A percentile compares a stretch with the other conserved stretches of the same genome.
Conservation (phyloP, 2,113 vertebrate genomes). For the Lophius piscatorius region DNA sequence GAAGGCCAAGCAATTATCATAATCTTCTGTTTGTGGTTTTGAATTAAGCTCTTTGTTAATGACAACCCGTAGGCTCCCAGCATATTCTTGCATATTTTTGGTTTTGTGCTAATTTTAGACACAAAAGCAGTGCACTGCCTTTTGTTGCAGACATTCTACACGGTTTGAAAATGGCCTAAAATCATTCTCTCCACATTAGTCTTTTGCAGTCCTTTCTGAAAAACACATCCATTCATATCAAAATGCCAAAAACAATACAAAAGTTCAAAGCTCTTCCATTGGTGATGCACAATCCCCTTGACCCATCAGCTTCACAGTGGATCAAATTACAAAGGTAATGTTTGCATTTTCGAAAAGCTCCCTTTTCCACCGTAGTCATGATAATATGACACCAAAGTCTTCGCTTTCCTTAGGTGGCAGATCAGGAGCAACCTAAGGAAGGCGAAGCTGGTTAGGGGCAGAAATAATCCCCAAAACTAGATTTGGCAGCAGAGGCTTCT, state of each 20-base stretch:
- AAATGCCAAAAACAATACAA: conserved; percentile 44
- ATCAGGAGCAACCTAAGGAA: too few relatives aligned
- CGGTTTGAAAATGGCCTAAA: conserved; percentile 39
- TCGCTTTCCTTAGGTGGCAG: too few relatives aligned
- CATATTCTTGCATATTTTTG: conserved; percentile 65
- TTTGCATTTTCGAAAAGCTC: too few relatives aligned
- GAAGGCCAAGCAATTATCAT: conserved; percentile 48
- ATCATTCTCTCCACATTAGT: conserved; percentile 34
- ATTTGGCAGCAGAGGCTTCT: too few relatives aligned
- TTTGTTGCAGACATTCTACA: conserved; percentile 28
- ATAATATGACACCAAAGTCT: too few relatives aligned
- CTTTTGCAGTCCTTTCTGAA: conserved; percentile 12
- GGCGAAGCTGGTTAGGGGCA: too few relatives aligned
- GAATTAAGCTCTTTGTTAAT: conserved; percentile 66
- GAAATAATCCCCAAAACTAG: too few relatives aligned
- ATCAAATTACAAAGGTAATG: conserved; percentile 34
- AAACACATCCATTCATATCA: conserved; percentile 32
- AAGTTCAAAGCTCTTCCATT: background rate
- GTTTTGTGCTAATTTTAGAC: conserved; percentile 41
- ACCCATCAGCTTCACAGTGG: conserved; percentile 34
- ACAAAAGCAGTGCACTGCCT: conserved; percentile 35
- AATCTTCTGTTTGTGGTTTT: conserved; percentile 58
- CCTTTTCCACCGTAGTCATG: too few relatives aligned
- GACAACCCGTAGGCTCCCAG: conserved; percentile 50
- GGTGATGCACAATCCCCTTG: background rate